These are phyloP conservation scores for Sakesphorus luctuosus DNA, from an alignment of 2,113 vertebrate genomes.

Conservation along the genomic window DNA sequence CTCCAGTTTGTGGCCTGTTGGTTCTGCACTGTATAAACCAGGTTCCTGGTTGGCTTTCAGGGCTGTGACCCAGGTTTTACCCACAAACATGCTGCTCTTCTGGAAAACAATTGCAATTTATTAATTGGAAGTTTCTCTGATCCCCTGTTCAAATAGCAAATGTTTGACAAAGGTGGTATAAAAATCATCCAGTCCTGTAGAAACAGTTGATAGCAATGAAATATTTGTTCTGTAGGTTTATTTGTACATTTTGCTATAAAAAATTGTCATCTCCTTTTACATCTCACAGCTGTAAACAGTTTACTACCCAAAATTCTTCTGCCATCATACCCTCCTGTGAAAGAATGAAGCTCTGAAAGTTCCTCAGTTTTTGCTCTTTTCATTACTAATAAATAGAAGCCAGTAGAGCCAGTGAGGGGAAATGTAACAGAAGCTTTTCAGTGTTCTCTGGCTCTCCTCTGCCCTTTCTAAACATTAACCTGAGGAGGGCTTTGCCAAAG, in stretches of 20 bases:
- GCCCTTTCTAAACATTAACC: background rate
- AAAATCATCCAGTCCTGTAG: background rate
- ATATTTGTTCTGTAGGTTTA: conserved; percentile 16
- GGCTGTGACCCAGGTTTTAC: background rate
- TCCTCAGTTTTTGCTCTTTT: background rate
- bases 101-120: background rate
- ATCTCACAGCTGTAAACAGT: conserved; percentile 39
- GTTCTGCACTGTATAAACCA: conserved; percentile 81
- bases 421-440: background rate
- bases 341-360: background rate
- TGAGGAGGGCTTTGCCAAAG: background rate
- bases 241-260: background rate
- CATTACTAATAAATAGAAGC: background rate
- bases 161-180: background rate
- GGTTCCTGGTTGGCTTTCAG: background rate
- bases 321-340: background rate
- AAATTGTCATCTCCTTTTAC: background rate
- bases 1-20: conserved; percentile 76
- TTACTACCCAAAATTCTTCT: background rate
- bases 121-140: background rate
- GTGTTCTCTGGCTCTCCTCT: background rate
- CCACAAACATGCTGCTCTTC: background rate
- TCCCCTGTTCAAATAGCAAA: background rate
- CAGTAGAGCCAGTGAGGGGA: background rate
- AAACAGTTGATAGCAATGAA: background rate